Percentiles rank a stretch among this genome's conserved stretches.
Conservation (phyloP, 2,797 vertebrate species). For the Clarias platycephalus region DNA sequence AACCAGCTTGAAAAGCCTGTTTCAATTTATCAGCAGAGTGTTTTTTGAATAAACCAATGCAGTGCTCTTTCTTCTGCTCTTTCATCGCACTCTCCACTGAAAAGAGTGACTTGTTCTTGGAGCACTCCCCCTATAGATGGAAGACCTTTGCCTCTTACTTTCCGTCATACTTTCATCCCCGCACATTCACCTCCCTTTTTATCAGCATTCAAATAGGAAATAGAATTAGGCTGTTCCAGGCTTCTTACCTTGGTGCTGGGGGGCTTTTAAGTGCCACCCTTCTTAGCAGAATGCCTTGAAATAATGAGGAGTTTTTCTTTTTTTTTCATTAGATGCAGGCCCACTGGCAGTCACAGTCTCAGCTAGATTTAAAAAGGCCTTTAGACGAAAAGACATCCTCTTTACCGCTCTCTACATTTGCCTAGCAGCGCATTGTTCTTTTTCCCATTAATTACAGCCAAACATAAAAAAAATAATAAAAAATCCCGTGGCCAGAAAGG, state of each 20-base stretch:
- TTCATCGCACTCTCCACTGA: conserved; percentile 64
- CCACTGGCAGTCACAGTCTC: conserved; percentile 49
- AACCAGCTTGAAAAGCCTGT: conserved; percentile 81
- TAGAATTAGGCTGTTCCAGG: conserved; percentile 71
- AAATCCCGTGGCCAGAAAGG: conserved; percentile 49
- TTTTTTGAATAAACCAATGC: conserved; percentile 72
- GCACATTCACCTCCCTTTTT: conserved; percentile 41
- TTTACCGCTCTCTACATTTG: conserved; percentile 58
- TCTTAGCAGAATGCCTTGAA: conserved; percentile 67
- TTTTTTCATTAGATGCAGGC: conserved; percentile 58
- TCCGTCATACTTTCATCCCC: conserved; percentile 49
- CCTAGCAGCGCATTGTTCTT: conserved; percentile 56
- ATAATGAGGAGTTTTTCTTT: conserved; percentile 64
- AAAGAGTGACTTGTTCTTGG: conserved; percentile 42
- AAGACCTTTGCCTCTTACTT: conserved; percentile 58
- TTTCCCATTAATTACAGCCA: conserved; percentile 67
- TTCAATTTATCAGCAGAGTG: conserved; percentile 80
- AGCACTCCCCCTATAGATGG: conserved; percentile 48
- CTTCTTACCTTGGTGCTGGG: conserved; percentile 54
- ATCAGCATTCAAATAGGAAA: conserved; percentile 79
- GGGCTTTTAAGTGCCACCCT: conserved; percentile 58
- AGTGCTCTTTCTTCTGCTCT: conserved; percentile 76
- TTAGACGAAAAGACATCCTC: conserved; percentile 61
- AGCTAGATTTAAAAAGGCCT: conserved; percentile 56
- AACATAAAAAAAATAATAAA: conserved; percentile 45